Evolutionary conservation across 2,113 vertebrate genomes (phyloP).

Genomic region (Rhegmatorhina hoffmannsi): DNA sequence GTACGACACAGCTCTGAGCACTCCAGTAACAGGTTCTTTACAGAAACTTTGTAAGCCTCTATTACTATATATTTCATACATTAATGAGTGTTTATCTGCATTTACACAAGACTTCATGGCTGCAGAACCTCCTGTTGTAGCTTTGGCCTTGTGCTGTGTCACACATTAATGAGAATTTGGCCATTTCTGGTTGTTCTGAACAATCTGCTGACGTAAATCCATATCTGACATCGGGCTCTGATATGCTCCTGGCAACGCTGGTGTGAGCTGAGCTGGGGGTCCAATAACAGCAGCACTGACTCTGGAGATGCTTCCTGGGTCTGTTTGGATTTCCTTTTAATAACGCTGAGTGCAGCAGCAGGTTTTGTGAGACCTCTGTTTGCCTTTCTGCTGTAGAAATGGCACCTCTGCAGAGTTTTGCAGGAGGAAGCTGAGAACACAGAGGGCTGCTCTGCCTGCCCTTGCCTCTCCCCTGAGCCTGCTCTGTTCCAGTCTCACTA

Average conservation of each 20-base stretch:
- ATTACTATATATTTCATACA: fast-evolving
- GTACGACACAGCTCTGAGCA: fast-evolving
- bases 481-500: not conserved
- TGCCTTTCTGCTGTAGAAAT: slow-evolving; percentile 30
- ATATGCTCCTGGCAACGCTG: not conserved
- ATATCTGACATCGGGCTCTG: not conserved
- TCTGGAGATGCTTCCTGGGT: not conserved
- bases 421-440: not conserved
- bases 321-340: slow-evolving; percentile 38
- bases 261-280: not conserved
- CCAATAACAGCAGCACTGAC: slow-evolving; percentile 24
- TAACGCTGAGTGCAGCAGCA: not conserved
- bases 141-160: not conserved
- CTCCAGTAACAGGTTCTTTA: not conserved
- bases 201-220: slow-evolving; percentile 43
- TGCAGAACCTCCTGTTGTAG: not conserved
- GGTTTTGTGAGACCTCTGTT: not conserved
- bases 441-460: not conserved
- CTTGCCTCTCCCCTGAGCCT: not conserved
- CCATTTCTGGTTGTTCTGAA: not conserved
- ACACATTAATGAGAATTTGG: not conserved
- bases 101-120: not conserved
- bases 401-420: not conserved
- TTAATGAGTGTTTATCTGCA: not conserved
- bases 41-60: not conserved